Evolutionary conservation across 2,113 vertebrate genomes (phyloP), one percentile per base, ranked within the genome.

Genomic region (Upupa epops): DNA sequence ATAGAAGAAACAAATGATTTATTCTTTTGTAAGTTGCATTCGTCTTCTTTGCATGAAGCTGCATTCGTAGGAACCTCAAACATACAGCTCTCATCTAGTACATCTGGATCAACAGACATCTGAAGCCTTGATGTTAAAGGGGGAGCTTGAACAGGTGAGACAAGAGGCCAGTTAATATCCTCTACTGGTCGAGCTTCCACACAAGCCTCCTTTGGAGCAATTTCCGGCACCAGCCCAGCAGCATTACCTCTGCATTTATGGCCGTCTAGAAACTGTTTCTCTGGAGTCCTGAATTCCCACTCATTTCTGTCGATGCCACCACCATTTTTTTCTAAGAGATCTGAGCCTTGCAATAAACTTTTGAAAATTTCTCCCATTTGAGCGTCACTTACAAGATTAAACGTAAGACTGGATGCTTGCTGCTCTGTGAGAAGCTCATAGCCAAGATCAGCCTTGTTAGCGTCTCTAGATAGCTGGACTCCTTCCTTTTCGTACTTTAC

Each of bases 301-400:
- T 97, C 91, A 19, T 96, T 92, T 95, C 96, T 96, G 65, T 98
- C 98, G 5, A 95, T 97, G 37, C 42, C 92, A 11, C 96, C 94
- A 74, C 95, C 88, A 20, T 91, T 97, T 85, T 83, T 97, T 56
- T 99, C 98, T 55, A 99, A 94, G 71, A 99, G 96, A 96, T 99
- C 99, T 11, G 98, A 98, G n/a, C 98, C 98, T 91, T 99, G 98
- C 87, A 99, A 93, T 42, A 99, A 98, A 94, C 98, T 99, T 95
- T 98, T 99, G 96, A 99, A 99, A 93, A 99, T 99, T 79, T 99
- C 99, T 78, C 99, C 99, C 99, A 99, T 99, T 70, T 99, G 99
- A 88, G 98, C 98, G 97, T 99, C 99, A 72, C 98, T 98, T 7
- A 99, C 98, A 76, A 99, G 97, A 96, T 99, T 99, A 95, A 99